Evolutionary conservation across 2,113 vertebrate genomes (phyloP).

Genomic region (Pangasianodon gigas): DNA sequence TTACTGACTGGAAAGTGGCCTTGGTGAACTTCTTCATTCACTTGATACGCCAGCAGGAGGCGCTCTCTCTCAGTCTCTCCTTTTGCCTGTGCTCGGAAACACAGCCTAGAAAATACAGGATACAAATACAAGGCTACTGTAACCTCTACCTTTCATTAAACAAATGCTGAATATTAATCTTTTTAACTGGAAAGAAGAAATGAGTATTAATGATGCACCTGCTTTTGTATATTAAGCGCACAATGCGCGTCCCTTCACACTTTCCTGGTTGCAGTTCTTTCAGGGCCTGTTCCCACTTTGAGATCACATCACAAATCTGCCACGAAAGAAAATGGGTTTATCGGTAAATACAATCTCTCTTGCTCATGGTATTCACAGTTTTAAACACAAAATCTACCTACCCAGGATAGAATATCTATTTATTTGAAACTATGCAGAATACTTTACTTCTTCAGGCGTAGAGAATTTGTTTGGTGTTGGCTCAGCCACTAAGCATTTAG

Average conservation of each 20-base stretch:
- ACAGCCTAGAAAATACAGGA: constrained; percentile 68
- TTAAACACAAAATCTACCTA: neutral
- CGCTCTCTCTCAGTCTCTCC: constrained; percentile 86
- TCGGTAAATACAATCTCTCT: neutral
- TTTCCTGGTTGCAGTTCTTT: constrained; percentile 87
- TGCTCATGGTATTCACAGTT: neutral
- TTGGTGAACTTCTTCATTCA: constrained; percentile 80
- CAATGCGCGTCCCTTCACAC: constrained; percentile 85
- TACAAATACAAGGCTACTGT: neutral
- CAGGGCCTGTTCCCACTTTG: constrained; percentile 88
- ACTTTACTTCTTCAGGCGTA: neutral
- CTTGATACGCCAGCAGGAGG: constrained; percentile 85
- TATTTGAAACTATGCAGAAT: neutral
- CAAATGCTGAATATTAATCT: neutral
- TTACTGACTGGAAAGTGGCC: constrained; percentile 88
- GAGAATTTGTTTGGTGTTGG: neutral
- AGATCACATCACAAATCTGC: constrained; percentile 91
- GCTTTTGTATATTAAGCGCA: constrained; percentile 87
- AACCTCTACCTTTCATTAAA: neutral
- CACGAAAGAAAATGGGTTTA: constrained; percentile 6
- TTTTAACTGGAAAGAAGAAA: constrained; percentile 5
- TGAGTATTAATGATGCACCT: constrained; percentile 66
- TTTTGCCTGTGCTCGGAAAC: constrained; percentile 83
- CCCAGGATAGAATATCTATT: neutral
- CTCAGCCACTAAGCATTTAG: neutral